phyloP scores from a whole-genome alignment of 2,888 invertebrate species.

The Glyphotaelius pellucidus region DNA sequence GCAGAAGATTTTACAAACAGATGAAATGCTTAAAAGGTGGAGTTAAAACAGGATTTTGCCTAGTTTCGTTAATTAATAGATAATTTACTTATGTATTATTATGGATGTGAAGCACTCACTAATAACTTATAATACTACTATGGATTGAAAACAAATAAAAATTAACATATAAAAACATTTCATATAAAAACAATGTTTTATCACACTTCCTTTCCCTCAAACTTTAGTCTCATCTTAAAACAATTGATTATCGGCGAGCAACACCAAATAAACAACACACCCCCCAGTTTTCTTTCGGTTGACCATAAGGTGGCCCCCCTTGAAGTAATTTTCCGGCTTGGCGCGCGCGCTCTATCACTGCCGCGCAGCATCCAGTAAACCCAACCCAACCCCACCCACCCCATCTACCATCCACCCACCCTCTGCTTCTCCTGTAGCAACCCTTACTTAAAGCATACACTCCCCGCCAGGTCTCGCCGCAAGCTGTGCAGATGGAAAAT shows the following conservation, averaged over 20 bases:
- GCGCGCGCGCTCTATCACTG: conserved; percentile 57
- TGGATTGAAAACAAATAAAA: too few species aligned
- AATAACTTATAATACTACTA: too few species aligned
- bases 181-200: neutral
- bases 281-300: conserved; percentile 27
- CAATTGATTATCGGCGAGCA: neutral
- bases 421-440: conserved; percentile 18
- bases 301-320: conserved; percentile 50
- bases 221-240: neutral
- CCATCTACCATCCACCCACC: neutral
- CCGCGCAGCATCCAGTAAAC: conserved; percentile 44
- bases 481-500: conserved; percentile 19
- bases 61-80: too few species aligned
- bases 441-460: conserved; percentile 34
- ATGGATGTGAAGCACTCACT: too few species aligned
- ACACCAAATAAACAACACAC: neutral
- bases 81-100: too few species aligned
- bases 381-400: neutral
- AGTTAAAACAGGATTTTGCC: too few species aligned
- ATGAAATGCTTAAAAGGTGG: too few species aligned
- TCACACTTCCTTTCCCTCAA: neutral
- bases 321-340: conserved; percentile 63
- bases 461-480: conserved; percentile 11
- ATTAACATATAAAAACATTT: neutral
- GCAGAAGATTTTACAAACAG: too few species aligned